Percentiles rank a stretch among this genome's conserved stretches.
Conservation (phyloP, 2,888 invertebrate species). For the Euplexia lucipara region DNA sequence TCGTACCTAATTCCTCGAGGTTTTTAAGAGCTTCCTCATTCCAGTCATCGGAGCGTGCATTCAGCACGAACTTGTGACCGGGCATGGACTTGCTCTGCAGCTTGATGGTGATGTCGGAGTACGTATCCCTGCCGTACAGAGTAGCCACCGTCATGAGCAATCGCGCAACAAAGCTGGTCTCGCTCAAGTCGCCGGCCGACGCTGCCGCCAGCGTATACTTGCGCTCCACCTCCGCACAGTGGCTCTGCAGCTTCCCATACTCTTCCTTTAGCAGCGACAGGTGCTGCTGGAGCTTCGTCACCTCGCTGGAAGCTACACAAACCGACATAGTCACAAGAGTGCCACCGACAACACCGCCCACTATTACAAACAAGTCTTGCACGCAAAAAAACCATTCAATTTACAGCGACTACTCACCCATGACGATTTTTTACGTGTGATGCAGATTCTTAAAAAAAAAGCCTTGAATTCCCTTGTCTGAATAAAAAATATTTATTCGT, state of each 20-base stretch:
- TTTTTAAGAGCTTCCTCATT: slow-evolving; percentile 93
- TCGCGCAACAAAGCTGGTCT: slow-evolving; percentile 96
- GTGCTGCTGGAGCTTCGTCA: slow-evolving; percentile 95
- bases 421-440: slow-evolving; percentile 72
- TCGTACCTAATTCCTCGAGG: slow-evolving; percentile 92
- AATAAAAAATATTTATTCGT: slow-evolving; percentile 71
- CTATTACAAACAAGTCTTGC: slow-evolving; percentile 73
- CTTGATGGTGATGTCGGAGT: slow-evolving; percentile 95
- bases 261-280: slow-evolving; percentile 96
- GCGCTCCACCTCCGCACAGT: slow-evolving; percentile 95
- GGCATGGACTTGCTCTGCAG: slow-evolving; percentile 93
- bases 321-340: slow-evolving; percentile 74
- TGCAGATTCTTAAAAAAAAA: slow-evolving; percentile 66
- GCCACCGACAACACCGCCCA: slow-evolving; percentile 82
- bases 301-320: slow-evolving; percentile 91
- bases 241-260: slow-evolving; percentile 96
- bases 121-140: slow-evolving; percentile 95
- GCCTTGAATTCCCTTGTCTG: slow-evolving; percentile 67
- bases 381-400: slow-evolving; percentile 60
- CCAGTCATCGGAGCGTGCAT: slow-evolving; percentile 97
- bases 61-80: slow-evolving; percentile 97
- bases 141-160: slow-evolving; percentile 95
- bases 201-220: slow-evolving; percentile 96
- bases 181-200: slow-evolving; percentile 91
- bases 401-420: slow-evolving; percentile 82